A percentile compares a stretch with the other conserved stretches of the same genome.
These are phyloP conservation scores for Micrasema longulum DNA, from an alignment of 1,140 invertebrate genomes.

Conservation along the genomic window DNA sequence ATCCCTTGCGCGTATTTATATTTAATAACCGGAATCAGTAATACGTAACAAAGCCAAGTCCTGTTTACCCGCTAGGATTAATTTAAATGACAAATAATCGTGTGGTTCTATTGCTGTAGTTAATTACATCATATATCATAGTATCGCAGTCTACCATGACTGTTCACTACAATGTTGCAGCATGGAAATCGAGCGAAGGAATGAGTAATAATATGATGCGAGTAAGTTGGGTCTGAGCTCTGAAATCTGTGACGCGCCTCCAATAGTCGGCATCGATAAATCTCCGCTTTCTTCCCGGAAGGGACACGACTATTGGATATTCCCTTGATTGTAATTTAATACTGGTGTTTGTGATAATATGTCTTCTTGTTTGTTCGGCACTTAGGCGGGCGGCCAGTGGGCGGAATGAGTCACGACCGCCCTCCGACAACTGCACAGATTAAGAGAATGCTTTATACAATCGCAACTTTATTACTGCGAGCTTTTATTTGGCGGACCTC, in stretches of 20 bases:
- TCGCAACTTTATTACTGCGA: slow-evolving; percentile 1
- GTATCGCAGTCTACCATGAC: too few relatives aligned
- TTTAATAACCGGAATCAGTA: too few relatives aligned
- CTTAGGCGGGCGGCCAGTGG: neutral
- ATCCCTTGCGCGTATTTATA: too few relatives aligned
- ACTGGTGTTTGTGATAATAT: slow-evolving; percentile 24
- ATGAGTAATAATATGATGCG: too few relatives aligned
- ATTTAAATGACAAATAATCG: too few relatives aligned
- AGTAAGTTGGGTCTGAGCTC: too few relatives aligned
- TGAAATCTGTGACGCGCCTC: slow-evolving; percentile 5
- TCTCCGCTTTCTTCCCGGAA: slow-evolving; percentile 35
- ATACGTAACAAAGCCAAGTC: too few relatives aligned
- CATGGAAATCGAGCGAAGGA: too few relatives aligned
- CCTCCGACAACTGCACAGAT: neutral
- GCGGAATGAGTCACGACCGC: slow-evolving; percentile 32
- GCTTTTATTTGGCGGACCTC: neutral
- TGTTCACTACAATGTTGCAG: too few relatives aligned
- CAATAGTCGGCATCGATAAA: slow-evolving; percentile 17
- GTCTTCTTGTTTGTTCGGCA: slow-evolving; percentile 13
- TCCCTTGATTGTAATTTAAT: slow-evolving; percentile 40
- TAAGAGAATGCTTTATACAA: slow-evolving; percentile 23
- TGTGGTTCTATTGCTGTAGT: too few relatives aligned
- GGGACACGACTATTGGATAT: slow-evolving; percentile 3
- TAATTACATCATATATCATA: too few relatives aligned
- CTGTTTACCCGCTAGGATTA: too few relatives aligned